Conservation (phyloP, 2,797 vertebrate genomes). For the Stomatorhinus walkeri region DNA sequence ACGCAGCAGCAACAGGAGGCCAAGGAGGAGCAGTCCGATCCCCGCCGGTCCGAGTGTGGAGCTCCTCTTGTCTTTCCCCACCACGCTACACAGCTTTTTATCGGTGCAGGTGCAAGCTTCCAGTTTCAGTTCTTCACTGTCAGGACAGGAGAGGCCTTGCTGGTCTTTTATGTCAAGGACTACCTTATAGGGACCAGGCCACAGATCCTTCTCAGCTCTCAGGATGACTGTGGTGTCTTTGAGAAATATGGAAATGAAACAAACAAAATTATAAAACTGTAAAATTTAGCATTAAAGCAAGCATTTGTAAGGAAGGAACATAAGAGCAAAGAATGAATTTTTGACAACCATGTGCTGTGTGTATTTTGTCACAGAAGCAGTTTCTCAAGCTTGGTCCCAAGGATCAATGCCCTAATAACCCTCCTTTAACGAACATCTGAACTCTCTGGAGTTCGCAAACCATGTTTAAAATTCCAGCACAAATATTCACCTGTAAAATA, state of each 20-base stretch:
- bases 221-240: slow-evolving; percentile 53
- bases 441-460: background rate
- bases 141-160: slow-evolving; percentile 50
- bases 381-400: background rate
- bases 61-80: background rate
- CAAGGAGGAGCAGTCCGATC: slow-evolving; percentile 46
- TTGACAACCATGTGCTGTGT: background rate
- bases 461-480: background rate
- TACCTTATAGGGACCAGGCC: slow-evolving; percentile 54
- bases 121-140: slow-evolving; percentile 45
- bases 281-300: background rate
- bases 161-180: slow-evolving; percentile 51
- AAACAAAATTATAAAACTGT: background rate
- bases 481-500: background rate
- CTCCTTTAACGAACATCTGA: background rate
- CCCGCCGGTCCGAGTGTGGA: slow-evolving; percentile 39
- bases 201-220: slow-evolving; percentile 41
- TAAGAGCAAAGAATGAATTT: background rate
- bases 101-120: slow-evolving; percentile 54
- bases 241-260: background rate
- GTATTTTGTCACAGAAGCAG: background rate
- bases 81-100: slow-evolving; percentile 19
- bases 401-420: background rate
- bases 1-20: slow-evolving; percentile 53
- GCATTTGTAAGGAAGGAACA: background rate